Conservation (phyloP, 1,140 invertebrate genomes). For the Trichomalopsis sarcophagae region DNA sequence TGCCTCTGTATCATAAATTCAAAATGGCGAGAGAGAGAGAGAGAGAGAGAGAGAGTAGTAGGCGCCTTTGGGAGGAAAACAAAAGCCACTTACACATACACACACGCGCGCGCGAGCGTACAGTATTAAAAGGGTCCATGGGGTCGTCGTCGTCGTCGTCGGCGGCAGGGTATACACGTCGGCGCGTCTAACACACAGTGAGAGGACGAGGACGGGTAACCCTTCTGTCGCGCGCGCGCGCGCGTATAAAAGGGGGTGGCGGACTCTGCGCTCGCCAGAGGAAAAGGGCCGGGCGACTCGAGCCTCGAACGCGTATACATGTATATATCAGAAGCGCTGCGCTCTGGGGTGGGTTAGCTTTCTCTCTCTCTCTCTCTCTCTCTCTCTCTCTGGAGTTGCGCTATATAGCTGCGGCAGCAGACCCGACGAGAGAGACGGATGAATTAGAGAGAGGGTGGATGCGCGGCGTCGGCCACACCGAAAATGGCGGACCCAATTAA, state of each 20-base stretch:
- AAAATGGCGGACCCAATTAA: constrained; percentile 76
- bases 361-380: too few relatives aligned
- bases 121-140: constrained; percentile 30
- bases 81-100: constrained; percentile 65
- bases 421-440: constrained; percentile 27
- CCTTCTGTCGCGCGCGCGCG: constrained; percentile 65
- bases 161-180: constrained; percentile 26
- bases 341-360: neutral
- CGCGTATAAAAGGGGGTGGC: constrained; percentile 56
- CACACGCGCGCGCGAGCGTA: neutral
- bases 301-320: neutral
- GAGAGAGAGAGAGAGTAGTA: neutral
- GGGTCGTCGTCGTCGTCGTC: constrained; percentile 39
- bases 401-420: neutral
- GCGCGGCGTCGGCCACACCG: constrained; percentile 64
- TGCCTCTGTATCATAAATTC: constrained; percentile 73
- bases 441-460: constrained; percentile 28
- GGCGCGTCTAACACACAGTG: neutral
- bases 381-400: neutral
- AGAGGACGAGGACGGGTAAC: constrained; percentile 64
- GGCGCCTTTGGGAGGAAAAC: constrained; percentile 70
- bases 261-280: constrained; percentile 26
- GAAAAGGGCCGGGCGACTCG: constrained; percentile 44
- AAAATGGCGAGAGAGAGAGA: constrained; percentile 70
- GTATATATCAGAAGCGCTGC: neutral